Base-by-base conservation (phyloP, 2,888 invertebrate species). In the Hyposoter didymator region DNA sequence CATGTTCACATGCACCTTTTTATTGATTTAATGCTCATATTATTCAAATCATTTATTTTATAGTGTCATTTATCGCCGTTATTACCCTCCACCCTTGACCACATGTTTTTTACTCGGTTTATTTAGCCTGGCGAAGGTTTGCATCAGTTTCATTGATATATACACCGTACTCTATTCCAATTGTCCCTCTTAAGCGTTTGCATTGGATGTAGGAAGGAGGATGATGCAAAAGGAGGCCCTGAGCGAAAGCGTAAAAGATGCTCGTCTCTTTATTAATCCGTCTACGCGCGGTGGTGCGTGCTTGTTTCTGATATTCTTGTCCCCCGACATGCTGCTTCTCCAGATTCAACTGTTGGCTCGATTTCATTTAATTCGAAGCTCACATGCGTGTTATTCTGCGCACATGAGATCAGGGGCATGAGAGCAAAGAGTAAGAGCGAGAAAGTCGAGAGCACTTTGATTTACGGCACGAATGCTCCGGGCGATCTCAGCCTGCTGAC, bases 351-450 rank as follows among this genome's bases (percentile, higher is more conserved):
- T 80, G 75, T 69, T 72, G 82, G 82, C 87, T 88, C 85, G 87
- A 87, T 88, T 88, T 84, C 87, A 88, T 87, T 88, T 85, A 87
- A 85, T 84, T 85, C 86, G 86, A 83, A 79, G 83, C 72, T 84
- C 84, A 84, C 86, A 87, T 82, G 87, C 84, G 86, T 88, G 85
- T 74, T 74, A 81, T 80, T 75, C 76, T 55, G 72, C 67, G 76
- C 84, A 62, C 72, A 64, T 84, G 62, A 52, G 59, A 59, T 74
- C 70, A 19, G 12, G 75, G 10, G 59, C 74, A 47, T 43, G 59
- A 22, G 52, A 75, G 45, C 59, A 43, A 70, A 78, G 80, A 49
- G 84, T 19, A 78, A 87, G 84, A 87, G 81, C 78, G 85, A 84
- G 80, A 84, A 81, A 80, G 72, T 76, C 84, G 78, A 55, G 76